These are phyloP conservation scores for Reticulitermes lucifugus DNA, from an alignment of 2,888 invertebrate species.

Conservation along the genomic window DNA sequence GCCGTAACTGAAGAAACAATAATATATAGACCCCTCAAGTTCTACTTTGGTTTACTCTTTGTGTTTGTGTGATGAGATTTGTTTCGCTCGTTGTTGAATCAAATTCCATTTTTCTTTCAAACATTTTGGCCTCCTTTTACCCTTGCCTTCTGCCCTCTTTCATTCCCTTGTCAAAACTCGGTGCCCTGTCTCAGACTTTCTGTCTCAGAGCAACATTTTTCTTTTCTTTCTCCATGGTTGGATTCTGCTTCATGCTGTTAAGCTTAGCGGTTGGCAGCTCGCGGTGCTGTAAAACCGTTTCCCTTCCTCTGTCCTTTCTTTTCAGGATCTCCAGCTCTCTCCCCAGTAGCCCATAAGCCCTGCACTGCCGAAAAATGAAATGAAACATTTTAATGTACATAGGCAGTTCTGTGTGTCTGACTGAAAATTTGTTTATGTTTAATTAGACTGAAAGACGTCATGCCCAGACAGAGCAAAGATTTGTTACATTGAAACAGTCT, in stretches of 20 bases:
- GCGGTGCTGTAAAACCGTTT: constrained; percentile 2
- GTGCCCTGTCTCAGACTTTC: not conserved
- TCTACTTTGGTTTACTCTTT: not conserved
- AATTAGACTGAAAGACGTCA: too few species aligned
- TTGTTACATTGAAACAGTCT: too few species aligned
- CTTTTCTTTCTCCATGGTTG: constrained; percentile 9
- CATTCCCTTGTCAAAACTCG: constrained; percentile 25
- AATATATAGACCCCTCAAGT: not conserved
- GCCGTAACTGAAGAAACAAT: too few species aligned
- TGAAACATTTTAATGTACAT: not conserved
- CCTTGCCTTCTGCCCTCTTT: not conserved
- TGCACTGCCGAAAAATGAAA: constrained; percentile 7
- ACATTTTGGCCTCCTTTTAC: not conserved
- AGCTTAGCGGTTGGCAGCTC: constrained; percentile 11
- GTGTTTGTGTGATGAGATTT: not conserved
- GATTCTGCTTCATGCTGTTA: constrained; percentile 17
- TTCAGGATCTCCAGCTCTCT: not conserved
- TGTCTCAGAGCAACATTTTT: constrained; percentile 4
- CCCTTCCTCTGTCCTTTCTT: not conserved
- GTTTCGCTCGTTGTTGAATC: not conserved
- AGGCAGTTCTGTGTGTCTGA: too few species aligned
- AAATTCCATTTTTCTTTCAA: constrained; percentile 4
- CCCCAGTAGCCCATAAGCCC: too few species aligned
- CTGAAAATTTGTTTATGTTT: too few species aligned
- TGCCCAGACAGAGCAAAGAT: too few species aligned